Evolutionary conservation across 2,113 vertebrate genomes (phyloP), one percentile per base, ranked within the genome.

Genomic region (Syngnathus floridae): DNA sequence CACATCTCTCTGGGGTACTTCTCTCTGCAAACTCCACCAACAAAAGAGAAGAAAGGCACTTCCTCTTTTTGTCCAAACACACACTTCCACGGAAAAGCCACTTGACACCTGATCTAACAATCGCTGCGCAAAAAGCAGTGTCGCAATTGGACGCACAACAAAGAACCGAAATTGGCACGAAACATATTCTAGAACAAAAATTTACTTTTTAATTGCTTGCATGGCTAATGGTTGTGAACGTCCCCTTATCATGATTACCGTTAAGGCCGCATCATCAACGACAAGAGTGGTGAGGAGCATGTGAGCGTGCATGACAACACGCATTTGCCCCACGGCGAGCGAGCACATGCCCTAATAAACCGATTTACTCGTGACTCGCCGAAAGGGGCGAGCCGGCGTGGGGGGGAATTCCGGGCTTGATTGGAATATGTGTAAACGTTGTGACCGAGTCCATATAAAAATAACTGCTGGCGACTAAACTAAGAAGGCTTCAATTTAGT

Each of bases 321-420:
- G 69, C 41, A 71, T 60, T 74, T 55, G 70, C 65, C 83, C 77
- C 64, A 68, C 52, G 86, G 89, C 74, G 67, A 4, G 75, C 52
- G 19, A 78, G 66, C 65, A 68, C 79, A 76, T 83, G 84, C 72
- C 72, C 82, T 73, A 84, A 79, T 81, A 81, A 85, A 80, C 77
- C 43, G 64, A 79, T 82, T 43, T 74, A 45, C 56, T 74, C 43
- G 57, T 71, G 62, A 64, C 60, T 73, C n/a, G 22, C 63, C 60
- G 54, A 74, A 67, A 70, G 64, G 21, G 62, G 36, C 38, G 7
- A 61, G 62, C 49, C 37, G 68, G 61, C n/a, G 10, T 56, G 26
- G 36, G 40, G 40, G 45, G 52, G 37, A 66, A 76, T 49, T 71
- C 70, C 69, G 71, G 43, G 64, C 36, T 13, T 22, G 17, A 41